Percentiles rank a stretch among this genome's conserved stretches.
Evolutionary conservation across 2,113 vertebrate species (phyloP).

Genomic region (Columbina picui): DNA sequence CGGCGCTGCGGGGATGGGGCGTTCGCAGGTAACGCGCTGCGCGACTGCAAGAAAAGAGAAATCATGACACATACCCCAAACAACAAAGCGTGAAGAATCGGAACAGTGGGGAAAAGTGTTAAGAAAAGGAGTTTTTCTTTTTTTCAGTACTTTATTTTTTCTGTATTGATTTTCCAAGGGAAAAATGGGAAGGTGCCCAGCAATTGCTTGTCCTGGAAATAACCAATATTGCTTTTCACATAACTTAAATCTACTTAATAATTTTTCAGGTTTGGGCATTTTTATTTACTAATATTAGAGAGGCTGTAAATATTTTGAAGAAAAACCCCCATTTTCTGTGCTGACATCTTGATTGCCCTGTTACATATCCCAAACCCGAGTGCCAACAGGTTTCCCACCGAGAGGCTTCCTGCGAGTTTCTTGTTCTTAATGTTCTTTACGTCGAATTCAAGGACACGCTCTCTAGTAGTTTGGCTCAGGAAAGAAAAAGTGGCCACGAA

Average conservation of each 20-base stretch:
- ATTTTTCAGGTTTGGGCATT: neutral
- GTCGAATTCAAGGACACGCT: neutral
- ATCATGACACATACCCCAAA: slow-evolving; percentile 19
- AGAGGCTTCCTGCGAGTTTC: neutral
- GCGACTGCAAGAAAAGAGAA: slow-evolving; percentile 1
- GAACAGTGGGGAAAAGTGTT: neutral
- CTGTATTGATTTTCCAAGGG: neutral
- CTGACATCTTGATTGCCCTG: neutral
- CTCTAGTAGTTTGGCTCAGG: neutral
- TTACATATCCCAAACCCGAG: neutral
- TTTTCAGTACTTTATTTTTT: neutral
- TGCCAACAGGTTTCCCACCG: neutral
- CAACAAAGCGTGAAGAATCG: slow-evolving; percentile 51
- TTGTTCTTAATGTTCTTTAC: neutral
- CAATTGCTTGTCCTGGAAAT: neutral
- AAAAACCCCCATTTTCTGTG: neutral
- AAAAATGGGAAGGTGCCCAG: neutral
- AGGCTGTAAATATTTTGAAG: neutral
- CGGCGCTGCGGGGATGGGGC: slow-evolving; percentile 9
- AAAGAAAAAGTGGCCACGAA: neutral
- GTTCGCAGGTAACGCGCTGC: neutral
- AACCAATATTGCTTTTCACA: neutral
- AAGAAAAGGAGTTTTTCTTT: neutral
- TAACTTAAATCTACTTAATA: neutral
- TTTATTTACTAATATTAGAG: neutral